These are phyloP conservation scores for Bilobella aurantiaca DNA, from an alignment of 1,140 invertebrate genomes.

Conservation along the genomic window DNA sequence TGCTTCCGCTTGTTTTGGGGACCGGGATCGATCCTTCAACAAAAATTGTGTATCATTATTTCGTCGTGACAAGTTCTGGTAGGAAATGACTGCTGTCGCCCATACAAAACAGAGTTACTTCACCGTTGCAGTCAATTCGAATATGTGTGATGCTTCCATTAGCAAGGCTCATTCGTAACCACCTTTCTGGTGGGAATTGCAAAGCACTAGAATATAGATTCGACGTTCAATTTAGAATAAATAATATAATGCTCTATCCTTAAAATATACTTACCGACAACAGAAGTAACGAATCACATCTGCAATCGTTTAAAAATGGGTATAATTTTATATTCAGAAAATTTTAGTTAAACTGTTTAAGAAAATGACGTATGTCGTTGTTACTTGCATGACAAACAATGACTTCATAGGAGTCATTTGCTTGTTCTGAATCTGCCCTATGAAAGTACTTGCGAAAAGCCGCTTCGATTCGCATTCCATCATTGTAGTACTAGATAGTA, in stretches of 20 bases:
- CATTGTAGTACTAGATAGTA: conserved; percentile 90
- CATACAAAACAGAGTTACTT: background rate
- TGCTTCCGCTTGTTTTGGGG: background rate
- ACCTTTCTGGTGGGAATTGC: background rate
- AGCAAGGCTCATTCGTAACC: background rate
- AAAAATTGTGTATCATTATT: no score
- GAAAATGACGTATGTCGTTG: background rate
- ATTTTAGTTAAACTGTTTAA: background rate
- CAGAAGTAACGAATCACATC: conserved; percentile 95
- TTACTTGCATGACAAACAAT: conserved; percentile 85
- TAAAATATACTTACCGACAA: conserved; percentile 59
- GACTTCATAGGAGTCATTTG: conserved; percentile 76
- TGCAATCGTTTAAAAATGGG: background rate
- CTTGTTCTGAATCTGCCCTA: conserved; percentile 67
- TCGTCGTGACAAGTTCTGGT: background rate
- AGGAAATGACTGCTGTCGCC: background rate
- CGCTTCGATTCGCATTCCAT: conserved; percentile 91
- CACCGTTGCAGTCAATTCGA: background rate
- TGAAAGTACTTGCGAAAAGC: conserved; percentile 91
- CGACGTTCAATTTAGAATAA: background rate
- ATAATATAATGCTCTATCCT: background rate
- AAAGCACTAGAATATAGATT: background rate
- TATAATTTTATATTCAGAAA: background rate
- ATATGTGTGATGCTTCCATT: background rate
- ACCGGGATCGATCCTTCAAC: no score